Percentiles rank a stretch among this genome's conserved stretches.
phyloP scores from a whole-genome alignment of 1,140 invertebrate genomes.

The Neotoxoptera formosana region DNA sequence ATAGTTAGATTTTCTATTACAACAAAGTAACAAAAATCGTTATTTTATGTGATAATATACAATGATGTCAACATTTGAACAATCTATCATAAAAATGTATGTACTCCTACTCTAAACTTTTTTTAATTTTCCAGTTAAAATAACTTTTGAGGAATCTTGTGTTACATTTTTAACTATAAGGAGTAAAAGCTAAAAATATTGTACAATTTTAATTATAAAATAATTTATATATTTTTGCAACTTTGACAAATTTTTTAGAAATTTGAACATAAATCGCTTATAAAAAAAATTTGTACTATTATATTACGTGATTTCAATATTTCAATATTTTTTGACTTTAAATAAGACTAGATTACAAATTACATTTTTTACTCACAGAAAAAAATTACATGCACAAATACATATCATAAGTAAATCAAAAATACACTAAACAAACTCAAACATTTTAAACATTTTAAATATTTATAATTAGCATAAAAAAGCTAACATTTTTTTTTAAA shows the following conservation, averaged over 20 bases:
- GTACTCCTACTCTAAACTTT: neutral
- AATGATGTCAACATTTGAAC: neutral
- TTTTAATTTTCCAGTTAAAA: neutral
- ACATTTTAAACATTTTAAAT: neutral
- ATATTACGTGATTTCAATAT: neutral
- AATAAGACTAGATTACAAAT: neutral
- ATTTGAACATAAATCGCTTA: neutral
- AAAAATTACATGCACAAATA: neutral
- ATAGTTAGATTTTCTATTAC: neutral
- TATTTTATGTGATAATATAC: neutral
- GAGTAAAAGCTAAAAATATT: neutral
- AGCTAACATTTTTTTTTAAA: neutral
- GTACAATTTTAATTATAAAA: neutral
- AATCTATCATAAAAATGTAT: neutral
- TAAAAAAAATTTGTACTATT: neutral
- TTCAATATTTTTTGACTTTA: neutral
- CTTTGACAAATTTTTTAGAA: neutral
- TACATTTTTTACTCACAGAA: neutral
- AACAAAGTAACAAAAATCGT: neutral
- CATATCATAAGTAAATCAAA: neutral
- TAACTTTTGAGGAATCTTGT: neutral
- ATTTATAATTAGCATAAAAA: neutral
- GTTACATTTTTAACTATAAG: neutral
- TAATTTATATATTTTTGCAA: neutral
- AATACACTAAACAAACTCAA: neutral